Evolutionary conservation across 2,888 invertebrate genomes (phyloP).

Genomic region (Mechanitis messenoides): DNA sequence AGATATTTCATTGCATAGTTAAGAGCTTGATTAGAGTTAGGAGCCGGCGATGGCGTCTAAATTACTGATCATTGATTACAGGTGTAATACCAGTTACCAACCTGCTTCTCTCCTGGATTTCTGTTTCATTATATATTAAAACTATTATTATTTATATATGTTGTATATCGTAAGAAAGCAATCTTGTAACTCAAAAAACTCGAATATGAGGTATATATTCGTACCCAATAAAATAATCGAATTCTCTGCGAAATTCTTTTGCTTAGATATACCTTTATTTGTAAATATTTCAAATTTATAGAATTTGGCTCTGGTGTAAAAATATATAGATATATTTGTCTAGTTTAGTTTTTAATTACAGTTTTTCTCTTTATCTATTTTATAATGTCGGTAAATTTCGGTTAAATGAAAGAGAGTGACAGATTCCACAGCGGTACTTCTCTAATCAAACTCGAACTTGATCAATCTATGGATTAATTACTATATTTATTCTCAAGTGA

Average conservation of each 20-base stretch:
- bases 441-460: slow-evolving; percentile 37
- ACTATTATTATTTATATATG: no score
- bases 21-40: slow-evolving; percentile 26
- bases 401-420: slow-evolving; percentile 29
- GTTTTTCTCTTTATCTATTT: no score
- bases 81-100: slow-evolving; percentile 28
- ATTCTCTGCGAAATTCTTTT: no score
- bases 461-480: slow-evolving; percentile 67
- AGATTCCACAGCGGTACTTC: slow-evolving; percentile 31
- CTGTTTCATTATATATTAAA: background rate
- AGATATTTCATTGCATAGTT: slow-evolving; percentile 25
- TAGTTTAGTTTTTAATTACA: no score
- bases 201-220: no score
- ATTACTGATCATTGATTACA: slow-evolving; percentile 29
- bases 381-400: slow-evolving; percentile 16
- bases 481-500: slow-evolving; percentile 57
- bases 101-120: slow-evolving; percentile 23
- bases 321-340: no score
- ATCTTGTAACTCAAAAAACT: no score
- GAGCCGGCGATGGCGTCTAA: slow-evolving; percentile 26
- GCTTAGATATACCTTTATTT: no score
- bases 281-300: no score
- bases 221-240: no score
- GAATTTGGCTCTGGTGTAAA: no score
- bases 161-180: no score